Base-by-base conservation (phyloP, 2,113 vertebrate genomes). In the Rhineura floridana region DNA sequence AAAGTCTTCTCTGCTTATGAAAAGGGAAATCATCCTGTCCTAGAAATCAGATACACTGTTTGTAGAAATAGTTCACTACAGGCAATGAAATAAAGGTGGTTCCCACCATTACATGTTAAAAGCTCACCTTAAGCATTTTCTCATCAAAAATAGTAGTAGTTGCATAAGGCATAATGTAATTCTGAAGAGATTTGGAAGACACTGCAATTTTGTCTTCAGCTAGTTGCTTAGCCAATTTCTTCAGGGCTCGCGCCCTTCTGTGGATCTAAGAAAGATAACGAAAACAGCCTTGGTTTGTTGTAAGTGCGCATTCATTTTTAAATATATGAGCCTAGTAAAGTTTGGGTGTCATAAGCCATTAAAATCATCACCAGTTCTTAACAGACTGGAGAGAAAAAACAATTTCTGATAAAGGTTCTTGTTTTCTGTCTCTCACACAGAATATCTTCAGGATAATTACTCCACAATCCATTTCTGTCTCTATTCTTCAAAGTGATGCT, bases 141-240 rank as follows among this genome's bases (percentile, higher is more conserved):
- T 98, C 98, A 88, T 97, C 97, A 82, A 98, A 97, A 93, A 99
- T 89, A 42, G 98, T 96, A 1, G 97, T 97, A 93, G 98, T 97
- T 91, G 99, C 98, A 69, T 98, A 99, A 30, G 99, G 99, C 98
- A 99, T 98, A 93, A 99, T 97, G 93, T 98, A 99, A 90, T 98
- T 98, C 96, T 99, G 98, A 30, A 99, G 97, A 3, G 98, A 98
- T 23, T 97, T 98, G 0, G 98, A 97, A 9, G 97, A 98, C 76
- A 99, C 94, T 52, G 94, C 67, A 65, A 98, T 92, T 7, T 94
- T 97, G 86, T 97, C 97, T 87, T 99, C 98, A 0, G 90, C 97
- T 82, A 99, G 96, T 62, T 99, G 98, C 91, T 98, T 99, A 73
- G 98, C 98, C 83, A 99, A 88, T 95, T 97, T 99, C 94, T 97